These are phyloP conservation scores for Nibea albiflora DNA, from an alignment of 2,113 vertebrate species.

Conservation along the genomic window DNA sequence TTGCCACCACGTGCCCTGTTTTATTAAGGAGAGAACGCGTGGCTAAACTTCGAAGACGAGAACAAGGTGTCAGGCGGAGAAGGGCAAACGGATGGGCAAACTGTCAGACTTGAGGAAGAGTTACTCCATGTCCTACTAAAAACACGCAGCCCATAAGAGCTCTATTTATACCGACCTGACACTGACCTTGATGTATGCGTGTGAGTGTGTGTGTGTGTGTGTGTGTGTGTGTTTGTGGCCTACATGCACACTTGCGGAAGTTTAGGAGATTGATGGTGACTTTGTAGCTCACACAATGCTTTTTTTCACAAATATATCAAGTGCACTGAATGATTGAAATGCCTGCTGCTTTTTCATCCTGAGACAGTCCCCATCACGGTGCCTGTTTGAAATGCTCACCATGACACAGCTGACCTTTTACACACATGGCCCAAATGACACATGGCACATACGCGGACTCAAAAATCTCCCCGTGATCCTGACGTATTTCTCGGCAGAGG, in stretches of 20 bases:
- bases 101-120: constrained; percentile 13
- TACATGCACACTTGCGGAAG: constrained; percentile 29
- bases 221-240: constrained; percentile 14
- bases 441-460: not conserved
- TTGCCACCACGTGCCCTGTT: constrained; percentile 42
- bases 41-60: constrained; percentile 42
- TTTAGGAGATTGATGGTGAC: constrained; percentile 19
- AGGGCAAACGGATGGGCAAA: not conserved
- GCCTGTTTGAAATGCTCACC: constrained; percentile 41
- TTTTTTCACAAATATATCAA: not conserved
- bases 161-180: constrained; percentile 70
- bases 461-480: not conserved
- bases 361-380: not conserved
- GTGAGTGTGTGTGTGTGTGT: constrained; percentile 1
- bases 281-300: not conserved
- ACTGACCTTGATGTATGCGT: constrained; percentile 44
- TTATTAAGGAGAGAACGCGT: constrained; percentile 29
- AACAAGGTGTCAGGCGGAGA: not conserved
- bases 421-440: constrained; percentile 27
- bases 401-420: constrained; percentile 40
- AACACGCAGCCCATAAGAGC: constrained; percentile 37
- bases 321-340: not conserved
- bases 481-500: not conserved
- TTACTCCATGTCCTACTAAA: constrained; percentile 43
- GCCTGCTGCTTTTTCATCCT: not conserved